Conservation (phyloP, 2,888 invertebrate genomes). For the Sisyra nigra region DNA sequence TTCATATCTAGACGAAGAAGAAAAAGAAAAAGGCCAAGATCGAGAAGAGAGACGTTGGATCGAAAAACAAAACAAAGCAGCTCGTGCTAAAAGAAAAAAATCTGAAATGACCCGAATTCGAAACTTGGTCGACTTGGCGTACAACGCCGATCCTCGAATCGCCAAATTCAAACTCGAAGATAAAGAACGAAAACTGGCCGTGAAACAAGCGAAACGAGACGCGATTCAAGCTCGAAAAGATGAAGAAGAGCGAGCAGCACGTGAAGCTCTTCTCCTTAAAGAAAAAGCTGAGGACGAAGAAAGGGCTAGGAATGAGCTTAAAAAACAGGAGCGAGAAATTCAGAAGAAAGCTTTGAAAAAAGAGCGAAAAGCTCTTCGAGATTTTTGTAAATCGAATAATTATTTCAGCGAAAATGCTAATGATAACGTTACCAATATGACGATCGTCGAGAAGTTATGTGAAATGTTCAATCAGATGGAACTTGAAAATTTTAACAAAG, state of each 20-base stretch:
- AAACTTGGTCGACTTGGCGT: conserved; percentile 82
- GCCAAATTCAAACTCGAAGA: conserved; percentile 85
- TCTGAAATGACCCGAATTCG: conserved; percentile 92
- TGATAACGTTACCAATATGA: conserved; percentile 68
- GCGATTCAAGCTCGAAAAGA: conserved; percentile 68
- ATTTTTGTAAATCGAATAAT: conserved; percentile 63
- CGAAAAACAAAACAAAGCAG: conserved; percentile 93
- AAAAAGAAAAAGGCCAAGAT: conserved; percentile 93
- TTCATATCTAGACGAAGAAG: conserved; percentile 97
- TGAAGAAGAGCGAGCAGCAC: conserved; percentile 61
- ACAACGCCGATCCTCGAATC: conserved; percentile 87
- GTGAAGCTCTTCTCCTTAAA: conserved; percentile 56
- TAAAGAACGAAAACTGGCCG: conserved; percentile 75
- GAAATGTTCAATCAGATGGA: conserved; percentile 57
- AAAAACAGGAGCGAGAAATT: conserved; percentile 72
- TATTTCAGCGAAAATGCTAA: conserved; percentile 60
- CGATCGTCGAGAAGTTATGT: conserved; percentile 82
- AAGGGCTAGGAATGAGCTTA: conserved; percentile 62
- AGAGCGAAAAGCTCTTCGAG: conserved; percentile 66
- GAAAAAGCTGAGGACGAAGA: conserved; percentile 70
- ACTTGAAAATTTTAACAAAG: conserved; percentile 60
- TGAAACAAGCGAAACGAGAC: conserved; percentile 75
- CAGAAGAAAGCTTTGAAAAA: conserved; percentile 75
- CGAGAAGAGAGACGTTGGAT: conserved; percentile 95
- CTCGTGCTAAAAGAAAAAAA: conserved; percentile 84